Base-by-base conservation (phyloP, 2,113 vertebrate species). In the Salminus brasiliensis region DNA sequence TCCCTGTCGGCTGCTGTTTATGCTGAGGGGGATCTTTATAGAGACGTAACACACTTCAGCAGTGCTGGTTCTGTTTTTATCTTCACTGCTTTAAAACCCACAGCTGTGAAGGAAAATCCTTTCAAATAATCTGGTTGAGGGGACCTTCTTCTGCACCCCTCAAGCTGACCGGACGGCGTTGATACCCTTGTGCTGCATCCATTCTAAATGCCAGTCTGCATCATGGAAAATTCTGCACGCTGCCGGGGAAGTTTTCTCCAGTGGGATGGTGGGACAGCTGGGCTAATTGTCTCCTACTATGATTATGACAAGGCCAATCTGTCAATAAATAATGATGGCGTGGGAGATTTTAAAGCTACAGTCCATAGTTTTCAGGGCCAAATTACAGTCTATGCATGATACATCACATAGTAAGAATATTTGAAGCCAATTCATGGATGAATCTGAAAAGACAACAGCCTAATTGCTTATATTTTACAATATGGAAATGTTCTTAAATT, bases 221-320 rank as follows among this genome's bases (percentile, higher is more conserved):
- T 81, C 71, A 81, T 71, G 79, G 79, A 81, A 84, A 81, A 81
- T 72, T 68, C 47, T 29, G 15, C 45, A 55, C 62, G 63, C 30
- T 57, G 62, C 59, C 68, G 72, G 41, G 77, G 32, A 72, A 60
- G 49, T 77, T 68, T 77, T 76, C 75, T 80, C 62, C 69, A 74
- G 12, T 69, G 63, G 63, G 32, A 72, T 65, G 57, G 32, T 72
- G 59, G 43, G 57, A 63, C 77, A 79, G 68, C 43, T 72, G 77
- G 68, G 77, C 57, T 79, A 72, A 72, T 39, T 72, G 57, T 72
- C 29, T 59, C 66, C 72, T 76, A 67, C 72, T 72, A 65, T 30
- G 74, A 76, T 76, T 25, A 74, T 74, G 43, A 78, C 57, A 45
- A 60, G 41, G 43, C 13, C 34, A 52, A 53, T 84, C 70, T 62